Conservation (phyloP, 1,140 invertebrate genomes). For the Cydia strobilella region DNA sequence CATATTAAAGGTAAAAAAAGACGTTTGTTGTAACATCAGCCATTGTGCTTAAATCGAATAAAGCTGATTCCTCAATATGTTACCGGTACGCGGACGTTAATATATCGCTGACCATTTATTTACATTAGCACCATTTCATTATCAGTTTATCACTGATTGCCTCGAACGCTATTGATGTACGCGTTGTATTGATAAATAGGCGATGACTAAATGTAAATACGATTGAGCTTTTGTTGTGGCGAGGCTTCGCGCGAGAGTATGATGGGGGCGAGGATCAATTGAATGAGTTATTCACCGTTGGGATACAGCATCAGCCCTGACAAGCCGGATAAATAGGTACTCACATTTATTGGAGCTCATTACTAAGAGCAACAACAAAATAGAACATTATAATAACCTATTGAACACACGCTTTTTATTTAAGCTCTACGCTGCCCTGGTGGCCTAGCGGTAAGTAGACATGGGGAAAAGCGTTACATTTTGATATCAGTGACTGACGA, state of each 20-base stretch:
- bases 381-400: too few relatives aligned
- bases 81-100: constrained; percentile 57
- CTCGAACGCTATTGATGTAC: constrained; percentile 62
- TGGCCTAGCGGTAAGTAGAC: too few relatives aligned
- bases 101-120: constrained; percentile 75
- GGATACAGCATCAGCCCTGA: constrained; percentile 46
- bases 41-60: not conserved
- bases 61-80: constrained; percentile 47
- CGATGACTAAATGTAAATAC: constrained; percentile 72
- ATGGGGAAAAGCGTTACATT: too few relatives aligned
- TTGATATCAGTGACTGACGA: too few relatives aligned
- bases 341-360: constrained; percentile 34
- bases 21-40: not conserved
- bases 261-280: constrained; percentile 46
- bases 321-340: constrained; percentile 48
- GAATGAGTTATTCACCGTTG: constrained; percentile 41
- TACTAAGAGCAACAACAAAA: too few relatives aligned
- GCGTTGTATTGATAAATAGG: constrained; percentile 62
- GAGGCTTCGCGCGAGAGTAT: constrained; percentile 40
- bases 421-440: too few relatives aligned
- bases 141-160: constrained; percentile 75
- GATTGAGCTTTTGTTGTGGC: constrained; percentile 57
- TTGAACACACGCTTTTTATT: too few relatives aligned
- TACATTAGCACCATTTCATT: constrained; percentile 78
- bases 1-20: too few relatives aligned